Evolutionary conservation across 2,113 vertebrate species (phyloP), one percentile per base, ranked within the genome.

Genomic region (Clinocottus analis): DNA sequence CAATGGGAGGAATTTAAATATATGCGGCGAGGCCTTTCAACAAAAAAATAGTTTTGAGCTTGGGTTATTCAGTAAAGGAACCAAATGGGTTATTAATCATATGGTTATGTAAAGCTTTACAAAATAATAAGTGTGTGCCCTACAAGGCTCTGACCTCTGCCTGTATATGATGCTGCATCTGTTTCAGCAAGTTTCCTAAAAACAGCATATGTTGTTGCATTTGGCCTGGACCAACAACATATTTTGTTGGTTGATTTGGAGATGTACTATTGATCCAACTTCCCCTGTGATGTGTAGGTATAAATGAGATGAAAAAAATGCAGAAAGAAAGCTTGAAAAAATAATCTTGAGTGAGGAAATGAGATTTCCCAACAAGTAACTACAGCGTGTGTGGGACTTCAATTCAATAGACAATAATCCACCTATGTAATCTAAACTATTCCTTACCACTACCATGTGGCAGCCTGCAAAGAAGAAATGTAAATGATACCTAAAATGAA

Each of bases 51-150:
- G n/a, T 67, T 85, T 45, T 0, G 25, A 58, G 45, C 64, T 72
- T 51, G 14, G 69, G 69, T 88, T 56, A 66, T 74, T 76, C 45
- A 43, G 72, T 69, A 68, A 60, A 45, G 13, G 47, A 56, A 3
- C 82, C 62, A 83, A 71, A 68, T 33, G 7, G 21, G 13, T 68
- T 77, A 29, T 47, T 43, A 70, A 68, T 85, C 11, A 8, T 47
- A 58, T 63, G 25, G 61, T 80, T 87, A 79, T 71, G 47, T 77
- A 77, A 74, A 59, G 77, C 23, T 70, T 80, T 11, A 25, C 70
- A 60, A 43, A 63, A 78, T 75, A 75, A 85, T 83, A 64, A 69
- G 60, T 31, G 37, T 59, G 33, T 73, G 49, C 43, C 47, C 37
- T 79, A 73, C 45, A 74, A 77, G 35, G 66, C n/a, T 49, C 72